A percentile compares a stretch with the other conserved stretches of the same genome.
phyloP scores from a whole-genome alignment of 2,113 vertebrate genomes.

The Pelecanus crispus region DNA sequence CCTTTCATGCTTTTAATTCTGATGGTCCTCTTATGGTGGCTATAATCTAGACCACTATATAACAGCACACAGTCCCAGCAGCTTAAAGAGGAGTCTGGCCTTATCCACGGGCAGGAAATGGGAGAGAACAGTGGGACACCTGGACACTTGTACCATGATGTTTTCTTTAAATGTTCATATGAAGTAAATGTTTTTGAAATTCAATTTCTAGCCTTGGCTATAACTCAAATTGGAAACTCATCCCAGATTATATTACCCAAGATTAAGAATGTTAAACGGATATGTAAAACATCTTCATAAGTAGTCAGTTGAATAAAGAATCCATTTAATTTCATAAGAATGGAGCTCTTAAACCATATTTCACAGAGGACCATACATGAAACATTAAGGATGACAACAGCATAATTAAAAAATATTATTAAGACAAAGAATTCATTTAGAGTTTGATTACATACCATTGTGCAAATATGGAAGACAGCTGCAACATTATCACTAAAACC shows the following conservation, averaged over 20 bases:
- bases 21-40: background rate
- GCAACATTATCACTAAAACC: background rate
- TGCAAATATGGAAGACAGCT: background rate
- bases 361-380: background rate
- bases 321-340: background rate
- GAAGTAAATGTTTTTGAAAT: background rate
- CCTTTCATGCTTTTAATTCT: background rate
- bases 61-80: background rate
- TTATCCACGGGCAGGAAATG: background rate
- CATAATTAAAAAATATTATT: background rate
- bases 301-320: background rate
- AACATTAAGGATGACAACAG: background rate
- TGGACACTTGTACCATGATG: rapidly evolving
- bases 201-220: background rate
- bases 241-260: background rate
- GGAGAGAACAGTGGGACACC: background rate
- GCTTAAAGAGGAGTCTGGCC: background rate
- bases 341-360: background rate
- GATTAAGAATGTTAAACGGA: background rate
- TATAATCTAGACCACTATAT: rapidly evolving
- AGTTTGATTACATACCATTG: background rate
- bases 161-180: background rate
- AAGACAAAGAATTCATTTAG: constrained; percentile 11
- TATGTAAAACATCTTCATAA: background rate
- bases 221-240: background rate